Base-by-base conservation (phyloP, 2,888 invertebrate genomes). In the Dicranocentrus wangi region DNA sequence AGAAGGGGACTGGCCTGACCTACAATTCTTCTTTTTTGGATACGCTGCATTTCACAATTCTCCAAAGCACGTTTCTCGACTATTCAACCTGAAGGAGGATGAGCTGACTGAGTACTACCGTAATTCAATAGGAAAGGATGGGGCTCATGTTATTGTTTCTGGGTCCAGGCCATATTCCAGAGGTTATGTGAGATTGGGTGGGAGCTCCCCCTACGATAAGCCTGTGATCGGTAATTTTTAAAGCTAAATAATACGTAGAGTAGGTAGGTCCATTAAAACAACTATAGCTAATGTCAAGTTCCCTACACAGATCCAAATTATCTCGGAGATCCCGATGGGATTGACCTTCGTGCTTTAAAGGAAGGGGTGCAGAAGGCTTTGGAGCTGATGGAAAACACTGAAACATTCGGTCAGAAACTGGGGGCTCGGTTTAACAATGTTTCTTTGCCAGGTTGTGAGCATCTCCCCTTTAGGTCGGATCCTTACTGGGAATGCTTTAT, bases 271-370 rank as follows among this genome's bases (percentile, higher is more conserved):
- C n/a, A n/a, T n/a, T n/a, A n/a, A n/a, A n/a, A n/a, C n/a, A n/a
- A n/a, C n/a, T n/a, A n/a, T n/a, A n/a, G n/a, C n/a, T n/a, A n/a
- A n/a, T n/a, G n/a, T n/a, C n/a, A n/a, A n/a, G n/a, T n/a, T n/a
- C n/a, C n/a, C n/a, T n/a, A n/a, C n/a, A n/a, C n/a, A n/a, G 85
- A 86, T 25, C 86, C 86, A 5, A 83, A 83, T n/a, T 86, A 86
- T 55, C 60, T 86, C 2, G 71, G 82, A 23, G 82, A 82, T 27
- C 60, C 66, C 8, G 71, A 39, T 32, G 76, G 83, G 19, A 53
- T 73, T 1, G 86, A 86, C 23, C 17, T 85, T 27, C 32, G 77
- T 68, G 83, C 83, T 28, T 25, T 85, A 15, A 2, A 84, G 21
- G 85, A 86, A 65, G 86, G 86, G 63, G 70, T 83, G 0, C 78